Evolutionary conservation across 2,797 vertebrate species (phyloP).

Genomic region (Squalus acanthias): DNA sequence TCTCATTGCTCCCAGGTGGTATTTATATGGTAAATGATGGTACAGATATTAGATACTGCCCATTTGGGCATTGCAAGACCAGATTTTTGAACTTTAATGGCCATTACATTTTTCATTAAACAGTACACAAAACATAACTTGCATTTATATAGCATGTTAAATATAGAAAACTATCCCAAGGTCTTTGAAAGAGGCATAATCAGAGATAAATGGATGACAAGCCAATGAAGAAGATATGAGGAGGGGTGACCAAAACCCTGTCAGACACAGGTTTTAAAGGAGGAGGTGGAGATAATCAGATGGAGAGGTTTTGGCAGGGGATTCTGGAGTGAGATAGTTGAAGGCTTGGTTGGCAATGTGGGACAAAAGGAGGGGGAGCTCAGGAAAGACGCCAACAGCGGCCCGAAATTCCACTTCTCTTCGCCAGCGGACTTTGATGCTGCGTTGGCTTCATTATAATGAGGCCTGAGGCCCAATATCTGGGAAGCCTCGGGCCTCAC

Average conservation of each 20-base stretch:
- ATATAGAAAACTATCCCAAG: not conserved
- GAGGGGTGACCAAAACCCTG: not conserved
- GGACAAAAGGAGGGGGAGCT: no score
- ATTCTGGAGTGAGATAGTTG: not conserved
- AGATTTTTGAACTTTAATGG: not conserved
- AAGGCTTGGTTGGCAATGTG: no score
- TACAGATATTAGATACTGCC: not conserved
- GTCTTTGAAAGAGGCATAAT: not conserved
- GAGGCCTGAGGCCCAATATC: not conserved
- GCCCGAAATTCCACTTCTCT: not conserved
- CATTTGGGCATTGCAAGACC: not conserved
- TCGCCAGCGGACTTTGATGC: not conserved
- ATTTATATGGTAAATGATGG: not conserved
- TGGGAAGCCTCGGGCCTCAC: not conserved
- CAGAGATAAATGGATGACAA: not conserved
- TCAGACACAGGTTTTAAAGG: not conserved
- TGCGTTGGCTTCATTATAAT: not conserved
- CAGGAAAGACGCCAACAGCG: not conserved
- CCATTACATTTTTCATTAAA: not conserved
- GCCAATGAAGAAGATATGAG: not conserved
- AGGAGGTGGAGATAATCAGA: not conserved
- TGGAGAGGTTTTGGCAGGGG: not conserved
- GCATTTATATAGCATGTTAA: not conserved
- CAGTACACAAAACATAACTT: not conserved
- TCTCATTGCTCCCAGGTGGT: not conserved